A percentile compares a stretch with the other conserved stretches of the same genome.
Conservation (phyloP, 2,797 vertebrate species). For the Mycteria americana region DNA sequence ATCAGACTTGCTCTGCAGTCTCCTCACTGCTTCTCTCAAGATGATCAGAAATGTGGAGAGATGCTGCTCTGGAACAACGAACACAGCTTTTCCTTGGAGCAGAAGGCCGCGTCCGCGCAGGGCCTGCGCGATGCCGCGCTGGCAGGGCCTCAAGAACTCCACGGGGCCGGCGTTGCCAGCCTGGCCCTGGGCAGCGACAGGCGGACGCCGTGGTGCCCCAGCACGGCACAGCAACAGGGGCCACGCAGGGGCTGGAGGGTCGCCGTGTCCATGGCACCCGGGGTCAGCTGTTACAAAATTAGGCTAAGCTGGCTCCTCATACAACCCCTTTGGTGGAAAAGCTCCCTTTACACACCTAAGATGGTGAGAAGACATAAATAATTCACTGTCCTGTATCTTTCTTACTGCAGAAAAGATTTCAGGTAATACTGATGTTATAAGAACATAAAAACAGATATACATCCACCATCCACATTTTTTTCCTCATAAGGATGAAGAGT, state of each 20-base stretch:
- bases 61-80: background rate
- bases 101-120: background rate
- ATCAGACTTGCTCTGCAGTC: background rate
- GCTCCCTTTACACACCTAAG: background rate
- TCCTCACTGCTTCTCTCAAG: background rate
- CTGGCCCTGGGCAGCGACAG: background rate
- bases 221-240: background rate
- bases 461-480: background rate
- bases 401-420: background rate
- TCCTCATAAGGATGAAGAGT: background rate
- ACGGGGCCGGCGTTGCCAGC: rapidly evolving
- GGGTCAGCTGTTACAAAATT: background rate
- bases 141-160: background rate
- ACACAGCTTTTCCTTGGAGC: too few relatives aligned
- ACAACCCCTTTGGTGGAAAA: background rate
- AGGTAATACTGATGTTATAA: background rate
- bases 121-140: background rate
- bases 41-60: background rate
- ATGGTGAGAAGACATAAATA: background rate
- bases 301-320: background rate
- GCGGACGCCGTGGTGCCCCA: rapidly evolving
- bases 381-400: background rate
- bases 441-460: background rate
- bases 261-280: background rate
- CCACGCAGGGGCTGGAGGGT: background rate